These are phyloP conservation scores for Chloroceryle aenea DNA, from an alignment of 2,113 vertebrate genomes.

Conservation along the genomic window DNA sequence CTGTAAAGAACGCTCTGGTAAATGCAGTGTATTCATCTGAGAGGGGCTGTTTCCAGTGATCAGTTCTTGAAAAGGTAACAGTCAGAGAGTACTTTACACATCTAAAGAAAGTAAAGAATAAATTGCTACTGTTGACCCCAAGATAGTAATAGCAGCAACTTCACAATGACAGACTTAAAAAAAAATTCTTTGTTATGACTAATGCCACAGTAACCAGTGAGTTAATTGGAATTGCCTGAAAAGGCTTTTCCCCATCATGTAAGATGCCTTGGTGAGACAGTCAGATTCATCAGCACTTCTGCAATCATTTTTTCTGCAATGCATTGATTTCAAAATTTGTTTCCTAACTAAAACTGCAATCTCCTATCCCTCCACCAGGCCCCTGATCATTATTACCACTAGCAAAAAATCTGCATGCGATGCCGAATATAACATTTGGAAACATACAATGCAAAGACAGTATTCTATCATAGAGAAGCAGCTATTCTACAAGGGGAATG, in stretches of 20 bases:
- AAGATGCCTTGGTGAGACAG: neutral
- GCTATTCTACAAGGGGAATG: neutral
- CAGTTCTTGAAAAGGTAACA: neutral
- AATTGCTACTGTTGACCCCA: neutral
- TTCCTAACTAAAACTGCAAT: neutral
- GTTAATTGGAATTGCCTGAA: neutral
- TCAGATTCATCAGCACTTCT: neutral
- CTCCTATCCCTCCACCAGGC: neutral
- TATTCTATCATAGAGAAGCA: neutral
- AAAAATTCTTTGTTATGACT: neutral
- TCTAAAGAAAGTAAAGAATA: neutral
- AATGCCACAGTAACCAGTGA: neutral
- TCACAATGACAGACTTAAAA: neutral
- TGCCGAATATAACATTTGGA: neutral
- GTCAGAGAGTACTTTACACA: neutral
- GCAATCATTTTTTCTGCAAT: neutral
- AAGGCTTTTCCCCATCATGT: neutral
- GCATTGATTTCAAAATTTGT: neutral
- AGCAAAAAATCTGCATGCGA: neutral
- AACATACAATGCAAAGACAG: neutral
- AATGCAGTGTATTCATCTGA: neutral
- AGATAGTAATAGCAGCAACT: neutral
- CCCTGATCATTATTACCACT: neutral
- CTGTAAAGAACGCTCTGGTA: neutral
- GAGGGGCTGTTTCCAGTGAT: neutral